These are phyloP conservation scores for Oryzias melastigma DNA, from an alignment of 2,113 vertebrate species.

Conservation along the genomic window DNA sequence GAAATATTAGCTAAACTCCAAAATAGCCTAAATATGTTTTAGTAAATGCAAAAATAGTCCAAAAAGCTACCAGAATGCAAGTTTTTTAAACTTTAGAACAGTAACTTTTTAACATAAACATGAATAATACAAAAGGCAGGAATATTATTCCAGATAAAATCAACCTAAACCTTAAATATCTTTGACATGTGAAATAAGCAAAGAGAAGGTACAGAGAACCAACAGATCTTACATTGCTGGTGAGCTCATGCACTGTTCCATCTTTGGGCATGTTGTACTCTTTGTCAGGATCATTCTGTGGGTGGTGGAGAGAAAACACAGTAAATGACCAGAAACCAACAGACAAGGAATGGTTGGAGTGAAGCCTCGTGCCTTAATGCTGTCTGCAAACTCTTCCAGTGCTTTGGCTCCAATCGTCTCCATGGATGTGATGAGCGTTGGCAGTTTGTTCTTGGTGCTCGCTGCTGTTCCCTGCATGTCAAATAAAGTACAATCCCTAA, in stretches of 20 bases:
- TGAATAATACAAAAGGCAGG: too few species aligned
- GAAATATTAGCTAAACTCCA: too few species aligned
- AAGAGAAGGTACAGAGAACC: too few species aligned
- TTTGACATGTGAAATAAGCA: too few species aligned
- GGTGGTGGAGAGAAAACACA: neutral
- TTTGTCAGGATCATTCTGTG: constrained; percentile 94
- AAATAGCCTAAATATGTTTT: too few species aligned
- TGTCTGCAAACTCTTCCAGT: constrained; percentile 97
- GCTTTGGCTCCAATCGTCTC: constrained; percentile 95
- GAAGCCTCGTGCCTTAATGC: constrained; percentile 85
- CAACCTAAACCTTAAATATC: too few species aligned
- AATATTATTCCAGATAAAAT: too few species aligned
- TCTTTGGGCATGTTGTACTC: constrained; percentile 99
- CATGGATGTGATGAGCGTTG: constrained; percentile 94
- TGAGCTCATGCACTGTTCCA: constrained; percentile 95
- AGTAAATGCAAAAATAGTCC: too few species aligned
- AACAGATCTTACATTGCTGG: constrained; percentile 86
- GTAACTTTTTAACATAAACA: too few species aligned
- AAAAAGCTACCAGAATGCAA: too few species aligned
- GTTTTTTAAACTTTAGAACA: too few species aligned
- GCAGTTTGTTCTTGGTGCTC: constrained; percentile 98
- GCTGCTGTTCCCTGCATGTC: constrained; percentile 89
- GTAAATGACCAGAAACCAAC: neutral
- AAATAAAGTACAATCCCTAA: too few species aligned
- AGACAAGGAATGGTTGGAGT: fast-evolving